Evolutionary conservation across 1,140 invertebrate genomes (phyloP), one percentile per base, ranked within the genome.

Genomic region (Agrilus planipennis): DNA sequence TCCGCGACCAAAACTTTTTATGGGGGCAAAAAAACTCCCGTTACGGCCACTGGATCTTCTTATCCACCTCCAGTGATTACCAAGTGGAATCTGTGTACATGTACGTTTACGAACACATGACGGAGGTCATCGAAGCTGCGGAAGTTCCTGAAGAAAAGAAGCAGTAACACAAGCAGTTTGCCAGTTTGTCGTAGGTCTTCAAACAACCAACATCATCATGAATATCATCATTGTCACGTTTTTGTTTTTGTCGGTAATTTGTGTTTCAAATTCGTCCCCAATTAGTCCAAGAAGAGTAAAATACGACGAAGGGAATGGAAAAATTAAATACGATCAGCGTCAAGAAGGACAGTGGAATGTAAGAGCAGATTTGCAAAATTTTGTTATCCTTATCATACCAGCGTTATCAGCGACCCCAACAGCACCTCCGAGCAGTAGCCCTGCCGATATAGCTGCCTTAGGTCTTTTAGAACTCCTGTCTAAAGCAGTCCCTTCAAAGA

Each of bases 291-390:
- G n/a, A n/a, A 27, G 23, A 27, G 23, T 9, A 9, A 27, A 27
- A 2, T n/a, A n/a, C n/a, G n/a, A n/a, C n/a, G n/a, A n/a, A n/a
- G n/a, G n/a, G n/a, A n/a, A n/a, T n/a, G n/a, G 15, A n/a, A 36
- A 21, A 36, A 18, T 64, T 10, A 63, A 61, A 32, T 73, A 72
- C 52, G 72, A 76, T 52, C 71, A 75, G 53, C 58, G 73, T 0
- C 74, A 77, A 53, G 72, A 56, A 55, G 73, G 1, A 70, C 75
- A 55, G 69, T 73, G 19, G 42, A 79, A 79, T 50, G 63, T 77
- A 2, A 66, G 69, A 9, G 73, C 75, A 1, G 75, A 79, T 58
- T 60, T 79, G 7, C 68, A 76, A 42, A 78, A 78, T 48, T 69
- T 79, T 38, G 62, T 78, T 25, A 62, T 79, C 17, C 45, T 79